phyloP scores from a whole-genome alignment of 1,140 invertebrate genomes.

The Chrysopa pallens region DNA sequence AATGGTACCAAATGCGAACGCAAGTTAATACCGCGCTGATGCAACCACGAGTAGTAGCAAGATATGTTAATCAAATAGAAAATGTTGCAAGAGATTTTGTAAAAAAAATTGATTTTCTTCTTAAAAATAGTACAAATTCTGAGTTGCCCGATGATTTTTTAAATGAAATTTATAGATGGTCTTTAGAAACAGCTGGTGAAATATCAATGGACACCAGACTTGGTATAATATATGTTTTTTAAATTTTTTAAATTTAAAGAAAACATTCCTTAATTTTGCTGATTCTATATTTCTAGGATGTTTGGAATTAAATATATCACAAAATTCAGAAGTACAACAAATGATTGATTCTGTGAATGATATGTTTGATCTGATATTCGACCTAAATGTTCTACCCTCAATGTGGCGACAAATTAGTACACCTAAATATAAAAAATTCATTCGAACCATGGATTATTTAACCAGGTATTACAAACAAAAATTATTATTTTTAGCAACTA shows the following conservation, averaged over 20 bases:
- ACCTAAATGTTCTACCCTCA: constrained; percentile 17
- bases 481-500: background rate
- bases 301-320: constrained; percentile 10
- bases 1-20: background rate
- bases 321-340: constrained; percentile 14
- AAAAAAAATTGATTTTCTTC: background rate
- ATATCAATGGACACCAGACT: background rate
- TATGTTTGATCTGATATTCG: constrained; percentile 18
- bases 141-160: background rate
- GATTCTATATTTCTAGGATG: constrained; percentile 8
- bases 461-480: background rate
- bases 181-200: background rate
- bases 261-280: background rate
- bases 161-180: background rate
- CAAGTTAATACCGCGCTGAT: background rate
- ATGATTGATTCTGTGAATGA: constrained; percentile 20
- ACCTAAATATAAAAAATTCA: constrained; percentile 13
- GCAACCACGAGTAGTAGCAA: background rate
- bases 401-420: constrained; percentile 19
- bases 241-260: background rate
- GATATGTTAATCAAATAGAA: background rate
- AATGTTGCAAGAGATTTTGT: background rate
- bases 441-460: background rate
- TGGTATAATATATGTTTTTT: background rate
- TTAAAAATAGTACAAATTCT: background rate